Evolutionary conservation across 2,888 invertebrate genomes (phyloP).

Genomic region (Cheilosia pagana): DNA sequence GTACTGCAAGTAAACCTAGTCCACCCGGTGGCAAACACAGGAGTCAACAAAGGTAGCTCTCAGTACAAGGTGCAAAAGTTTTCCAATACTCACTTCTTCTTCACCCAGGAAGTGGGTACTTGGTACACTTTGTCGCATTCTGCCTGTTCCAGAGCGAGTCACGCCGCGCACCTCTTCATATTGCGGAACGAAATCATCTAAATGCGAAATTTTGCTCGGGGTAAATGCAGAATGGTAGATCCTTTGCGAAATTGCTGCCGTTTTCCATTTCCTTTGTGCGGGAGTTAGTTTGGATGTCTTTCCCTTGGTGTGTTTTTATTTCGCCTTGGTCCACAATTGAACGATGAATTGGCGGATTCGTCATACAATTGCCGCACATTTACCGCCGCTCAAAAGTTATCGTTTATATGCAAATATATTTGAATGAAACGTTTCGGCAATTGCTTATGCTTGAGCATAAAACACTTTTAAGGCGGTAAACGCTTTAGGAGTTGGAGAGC

Average conservation of each 20-base stretch:
- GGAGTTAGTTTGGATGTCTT: conserved; percentile 47
- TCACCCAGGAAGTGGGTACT: conserved; percentile 35
- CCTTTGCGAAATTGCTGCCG: conserved; percentile 61
- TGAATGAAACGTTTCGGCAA: conserved; percentile 44
- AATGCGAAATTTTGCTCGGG: conserved; percentile 61
- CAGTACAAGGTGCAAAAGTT: conserved; percentile 68
- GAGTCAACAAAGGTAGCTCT: conserved; percentile 54
- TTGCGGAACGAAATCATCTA: conserved; percentile 55
- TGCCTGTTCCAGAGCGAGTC: background rate
- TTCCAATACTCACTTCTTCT: conserved; percentile 67
- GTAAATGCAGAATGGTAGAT: conserved; percentile 22
- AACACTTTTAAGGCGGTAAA: conserved; percentile 1
- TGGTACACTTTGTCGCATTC: conserved; percentile 13
- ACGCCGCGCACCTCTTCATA: background rate
- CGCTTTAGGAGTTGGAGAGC: conserved; percentile 4
- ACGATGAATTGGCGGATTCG: conserved; percentile 69
- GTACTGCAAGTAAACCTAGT: conserved; percentile 15
- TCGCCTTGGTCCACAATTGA: conserved; percentile 40
- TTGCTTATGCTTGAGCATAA: conserved; percentile 23
- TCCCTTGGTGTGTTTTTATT: conserved; percentile 35
- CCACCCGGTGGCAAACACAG: conserved; percentile 13
- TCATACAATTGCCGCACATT: conserved; percentile 67
- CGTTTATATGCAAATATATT: conserved; percentile 74
- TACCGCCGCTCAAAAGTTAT: conserved; percentile 62
- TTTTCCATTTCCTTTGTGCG: conserved; percentile 69